Conservation (phyloP, 1,140 invertebrate genomes). For the Cheumatopsyche charites region DNA sequence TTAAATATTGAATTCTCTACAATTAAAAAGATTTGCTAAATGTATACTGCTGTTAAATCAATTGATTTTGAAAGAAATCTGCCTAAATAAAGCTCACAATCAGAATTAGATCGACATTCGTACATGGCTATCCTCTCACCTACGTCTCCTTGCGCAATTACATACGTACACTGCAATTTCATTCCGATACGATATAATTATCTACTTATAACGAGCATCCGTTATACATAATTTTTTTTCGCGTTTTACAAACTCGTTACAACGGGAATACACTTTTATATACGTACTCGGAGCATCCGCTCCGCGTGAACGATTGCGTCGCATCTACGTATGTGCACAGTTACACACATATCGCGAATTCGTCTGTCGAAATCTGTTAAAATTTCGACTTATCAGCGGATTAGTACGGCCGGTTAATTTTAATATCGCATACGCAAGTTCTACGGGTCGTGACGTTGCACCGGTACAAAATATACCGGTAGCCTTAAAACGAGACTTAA, state of each 20-base stretch:
- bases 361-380: too few species aligned
- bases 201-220: slow-evolving; percentile 20
- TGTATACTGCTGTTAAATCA: too few species aligned
- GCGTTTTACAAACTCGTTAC: slow-evolving; percentile 16
- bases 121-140: too few species aligned
- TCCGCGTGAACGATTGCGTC: slow-evolving; percentile 18
- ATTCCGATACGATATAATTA: not conserved
- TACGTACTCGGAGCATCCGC: slow-evolving; percentile 20
- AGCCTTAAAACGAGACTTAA: slow-evolving; percentile 19
- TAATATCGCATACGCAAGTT: slow-evolving; percentile 9
- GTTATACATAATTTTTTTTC: slow-evolving; percentile 24
- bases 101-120: too few species aligned
- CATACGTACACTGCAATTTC: not conserved
- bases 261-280: slow-evolving; percentile 19
- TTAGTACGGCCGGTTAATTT: too few species aligned
- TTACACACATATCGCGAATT: not conserved
- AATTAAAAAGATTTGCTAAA: too few species aligned
- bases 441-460: slow-evolving; percentile 28
- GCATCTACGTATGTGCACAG: not conserved
- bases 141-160: too few species aligned
- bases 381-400: too few species aligned
- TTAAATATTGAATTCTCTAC: too few species aligned
- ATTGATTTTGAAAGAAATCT: too few species aligned
- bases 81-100: too few species aligned
- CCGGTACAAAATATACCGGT: slow-evolving; percentile 34